Percentiles rank a stretch among this genome's conserved stretches.
These are phyloP conservation scores for Sympetrum striolatum DNA, from an alignment of 2,888 invertebrate species.

Conservation along the genomic window DNA sequence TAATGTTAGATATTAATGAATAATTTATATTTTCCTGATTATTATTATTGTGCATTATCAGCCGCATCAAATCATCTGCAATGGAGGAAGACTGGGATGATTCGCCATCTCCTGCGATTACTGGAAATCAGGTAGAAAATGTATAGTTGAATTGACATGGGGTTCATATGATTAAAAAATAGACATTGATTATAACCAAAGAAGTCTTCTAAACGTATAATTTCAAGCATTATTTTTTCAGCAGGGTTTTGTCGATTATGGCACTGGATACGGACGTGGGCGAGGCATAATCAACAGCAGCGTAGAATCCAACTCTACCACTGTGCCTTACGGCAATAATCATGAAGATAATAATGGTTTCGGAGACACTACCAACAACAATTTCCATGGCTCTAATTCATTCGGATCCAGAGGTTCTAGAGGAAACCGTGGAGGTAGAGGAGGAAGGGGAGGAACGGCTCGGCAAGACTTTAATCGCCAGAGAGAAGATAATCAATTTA, in stretches of 20 bases:
- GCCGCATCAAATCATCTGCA: not conserved
- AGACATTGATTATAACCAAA: too few relatives aligned
- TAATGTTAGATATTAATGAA: too few relatives aligned
- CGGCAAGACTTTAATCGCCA: too few relatives aligned
- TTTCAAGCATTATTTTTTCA: not conserved
- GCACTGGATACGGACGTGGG: conserved; percentile 63
- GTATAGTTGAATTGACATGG: too few relatives aligned
- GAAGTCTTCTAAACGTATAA: too few relatives aligned
- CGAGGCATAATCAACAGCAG: conserved; percentile 56
- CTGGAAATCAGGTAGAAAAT: too few relatives aligned
- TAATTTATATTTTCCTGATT: too few relatives aligned
- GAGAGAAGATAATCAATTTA: too few relatives aligned
- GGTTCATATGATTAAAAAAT: too few relatives aligned
- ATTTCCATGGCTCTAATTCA: not conserved
- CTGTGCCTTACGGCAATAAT: not conserved
- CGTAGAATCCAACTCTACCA: not conserved
- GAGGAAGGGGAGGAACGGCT: conserved; percentile 49
- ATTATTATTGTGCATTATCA: too few relatives aligned
- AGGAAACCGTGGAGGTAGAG: conserved; percentile 50
- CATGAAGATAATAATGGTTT: conserved; percentile 43
- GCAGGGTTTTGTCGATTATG: conserved; percentile 58
- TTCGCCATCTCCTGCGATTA: conserved; percentile 54
- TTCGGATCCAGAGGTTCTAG: conserved; percentile 3
- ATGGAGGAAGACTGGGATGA: conserved; percentile 70
- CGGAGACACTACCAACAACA: not conserved